Conservation (phyloP, 2,113 vertebrate genomes). For the Hystrix brachyura region DNA sequence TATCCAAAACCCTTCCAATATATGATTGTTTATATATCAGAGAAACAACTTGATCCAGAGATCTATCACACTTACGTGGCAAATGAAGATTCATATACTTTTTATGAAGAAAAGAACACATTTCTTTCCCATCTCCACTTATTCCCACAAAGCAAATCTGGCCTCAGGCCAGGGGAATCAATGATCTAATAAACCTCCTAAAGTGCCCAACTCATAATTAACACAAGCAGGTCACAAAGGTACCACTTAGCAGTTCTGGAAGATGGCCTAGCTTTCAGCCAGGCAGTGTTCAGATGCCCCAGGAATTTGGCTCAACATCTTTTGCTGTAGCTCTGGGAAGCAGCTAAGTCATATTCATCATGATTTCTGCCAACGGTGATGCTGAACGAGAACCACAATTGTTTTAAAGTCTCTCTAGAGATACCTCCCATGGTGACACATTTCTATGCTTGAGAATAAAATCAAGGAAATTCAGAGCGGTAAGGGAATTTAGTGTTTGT, state of each 20-base stretch:
- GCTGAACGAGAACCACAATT: neutral
- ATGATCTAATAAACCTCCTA: conserved; percentile 61
- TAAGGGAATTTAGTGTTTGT: neutral
- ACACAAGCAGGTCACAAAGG: conserved; percentile 73
- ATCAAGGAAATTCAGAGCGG: neutral
- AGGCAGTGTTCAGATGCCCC: conserved; percentile 60
- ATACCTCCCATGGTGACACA: neutral
- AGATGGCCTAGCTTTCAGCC: conserved; percentile 51
- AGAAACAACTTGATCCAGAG: neutral
- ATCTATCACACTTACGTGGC: neutral
- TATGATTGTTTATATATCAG: neutral
- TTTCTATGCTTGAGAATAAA: neutral
- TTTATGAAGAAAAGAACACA: conserved; percentile 25
- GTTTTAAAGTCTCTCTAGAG: conserved; percentile 27
- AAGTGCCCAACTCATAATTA: conserved; percentile 68
- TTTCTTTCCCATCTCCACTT: neutral
- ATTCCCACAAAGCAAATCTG: conserved; percentile 55
- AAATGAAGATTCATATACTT: conserved; percentile 13
- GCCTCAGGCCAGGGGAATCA: conserved; percentile 59
- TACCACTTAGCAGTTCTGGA: conserved; percentile 77
- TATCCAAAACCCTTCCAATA: neutral
- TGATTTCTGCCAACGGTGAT: conserved; percentile 55
- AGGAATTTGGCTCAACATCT: conserved; percentile 68
- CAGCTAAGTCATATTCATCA: conserved; percentile 62
- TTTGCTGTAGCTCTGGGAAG: conserved; percentile 47